Percentiles rank a stretch among this genome's conserved stretches.
phyloP scores from a whole-genome alignment of 2,888 invertebrate genomes.

The Halictus ligatus region DNA sequence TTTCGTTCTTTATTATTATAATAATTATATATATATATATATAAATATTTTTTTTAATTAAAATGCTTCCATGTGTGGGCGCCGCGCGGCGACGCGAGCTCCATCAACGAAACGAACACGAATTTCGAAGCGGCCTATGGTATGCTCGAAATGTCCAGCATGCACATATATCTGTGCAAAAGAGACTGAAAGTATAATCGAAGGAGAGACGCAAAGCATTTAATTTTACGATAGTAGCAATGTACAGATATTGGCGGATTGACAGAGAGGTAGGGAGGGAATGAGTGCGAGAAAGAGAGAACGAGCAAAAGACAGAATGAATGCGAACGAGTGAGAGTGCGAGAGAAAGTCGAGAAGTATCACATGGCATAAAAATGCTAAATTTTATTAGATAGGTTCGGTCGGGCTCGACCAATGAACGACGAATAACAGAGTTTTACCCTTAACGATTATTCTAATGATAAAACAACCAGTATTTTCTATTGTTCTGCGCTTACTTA shows the following conservation, averaged over 20 bases:
- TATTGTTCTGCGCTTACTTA: slow-evolving; percentile 81
- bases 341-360: slow-evolving; percentile 58
- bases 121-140: slow-evolving; percentile 78
- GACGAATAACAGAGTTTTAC: slow-evolving; percentile 50
- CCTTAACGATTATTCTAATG: slow-evolving; percentile 74
- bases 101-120: slow-evolving; percentile 76
- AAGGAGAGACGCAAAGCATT: slow-evolving; percentile 71
- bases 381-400: slow-evolving; percentile 59
- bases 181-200: slow-evolving; percentile 80
- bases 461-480: slow-evolving; percentile 82
- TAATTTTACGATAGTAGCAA: slow-evolving; percentile 69
- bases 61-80: slow-evolving; percentile 80
- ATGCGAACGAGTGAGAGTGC: not conserved
- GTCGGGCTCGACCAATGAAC: slow-evolving; percentile 42
- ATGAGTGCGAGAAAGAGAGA: slow-evolving; percentile 31
- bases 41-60: slow-evolving; percentile 64
- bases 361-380: slow-evolving; percentile 65
- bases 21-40: slow-evolving; percentile 62
- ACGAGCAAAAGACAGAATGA: slow-evolving; percentile 1
- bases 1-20: slow-evolving; percentile 66
- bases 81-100: slow-evolving; percentile 77
- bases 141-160: slow-evolving; percentile 75
- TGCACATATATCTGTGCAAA: slow-evolving; percentile 75
- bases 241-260: slow-evolving; percentile 62
- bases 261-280: slow-evolving; percentile 37